Percentiles rank a stretch among this genome's conserved stretches.
These are phyloP conservation scores for Drosophila melanogaster DNA, from an alignment of 1,140 invertebrate genomes.

Conservation along the genomic window Release_6_plus_ISO1_MT NT_033777.3:5058501-5059000, in stretches of 20 bases:
- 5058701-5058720: slow-evolving; percentile 74
- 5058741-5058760: slow-evolving; percentile 48
- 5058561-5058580: slow-evolving; percentile 69
- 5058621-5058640: slow-evolving; percentile 51
- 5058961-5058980: slow-evolving; percentile 58
- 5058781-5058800: slow-evolving; percentile 51
- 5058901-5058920: slow-evolving; percentile 15
- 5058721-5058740: slow-evolving; percentile 82
- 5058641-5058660: slow-evolving; percentile 68
- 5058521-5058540: slow-evolving; percentile 76
- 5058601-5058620: slow-evolving; percentile 9
- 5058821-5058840: slow-evolving; percentile 66
- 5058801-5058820: slow-evolving; percentile 56
- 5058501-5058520: slow-evolving; percentile 62
- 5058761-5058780: slow-evolving; percentile 43
- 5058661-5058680: slow-evolving; percentile 71
- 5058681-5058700: slow-evolving; percentile 34
- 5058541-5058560: slow-evolving; percentile 75
- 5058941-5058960: slow-evolving; percentile 67
- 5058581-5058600: slow-evolving; percentile 4
- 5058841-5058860: slow-evolving; percentile 42
- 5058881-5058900: slow-evolving; percentile 2
- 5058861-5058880: slow-evolving; percentile 14
- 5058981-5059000: slow-evolving; percentile 61
- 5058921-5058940: slow-evolving; percentile 55